Conservation (phyloP, 2,113 vertebrate genomes). For the Piaya cayana region DNA sequence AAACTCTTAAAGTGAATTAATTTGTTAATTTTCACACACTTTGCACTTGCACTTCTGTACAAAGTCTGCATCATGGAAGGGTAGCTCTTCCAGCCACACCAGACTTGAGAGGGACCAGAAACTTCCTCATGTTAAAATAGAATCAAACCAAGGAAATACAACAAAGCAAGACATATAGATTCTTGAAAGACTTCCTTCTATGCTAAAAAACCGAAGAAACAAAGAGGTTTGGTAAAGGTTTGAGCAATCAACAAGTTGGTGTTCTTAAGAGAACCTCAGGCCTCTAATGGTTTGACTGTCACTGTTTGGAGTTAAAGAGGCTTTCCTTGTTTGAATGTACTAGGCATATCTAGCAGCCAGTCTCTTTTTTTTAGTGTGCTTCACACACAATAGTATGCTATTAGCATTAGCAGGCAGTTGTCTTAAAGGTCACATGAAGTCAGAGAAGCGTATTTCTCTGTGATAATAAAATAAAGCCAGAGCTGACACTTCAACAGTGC, state of each 20-base stretch:
- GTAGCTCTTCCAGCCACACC: neutral
- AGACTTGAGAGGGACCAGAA: neutral
- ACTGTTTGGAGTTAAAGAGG: neutral
- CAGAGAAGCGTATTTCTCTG: neutral
- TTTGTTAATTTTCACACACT: neutral
- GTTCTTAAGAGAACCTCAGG: neutral
- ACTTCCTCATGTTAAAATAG: neutral
- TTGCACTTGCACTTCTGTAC: neutral
- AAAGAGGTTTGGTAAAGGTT: neutral
- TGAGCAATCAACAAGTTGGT: neutral
- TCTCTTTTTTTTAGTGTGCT: neutral
- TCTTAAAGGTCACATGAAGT: constrained; percentile 23
- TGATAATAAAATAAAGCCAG: neutral
- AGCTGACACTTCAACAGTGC: neutral
- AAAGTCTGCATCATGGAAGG: neutral
- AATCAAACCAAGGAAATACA: neutral
- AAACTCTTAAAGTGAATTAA: neutral
- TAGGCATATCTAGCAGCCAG: neutral
- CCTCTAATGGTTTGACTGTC: neutral
- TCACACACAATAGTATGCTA: neutral
- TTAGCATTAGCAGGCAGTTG: neutral
- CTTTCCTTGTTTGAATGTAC: neutral
- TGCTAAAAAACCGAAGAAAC: neutral
- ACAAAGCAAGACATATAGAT: neutral
- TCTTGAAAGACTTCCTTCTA: neutral